Conservation (phyloP, 2,888 invertebrate genomes). For the Tenthredo scrophulariae region DNA sequence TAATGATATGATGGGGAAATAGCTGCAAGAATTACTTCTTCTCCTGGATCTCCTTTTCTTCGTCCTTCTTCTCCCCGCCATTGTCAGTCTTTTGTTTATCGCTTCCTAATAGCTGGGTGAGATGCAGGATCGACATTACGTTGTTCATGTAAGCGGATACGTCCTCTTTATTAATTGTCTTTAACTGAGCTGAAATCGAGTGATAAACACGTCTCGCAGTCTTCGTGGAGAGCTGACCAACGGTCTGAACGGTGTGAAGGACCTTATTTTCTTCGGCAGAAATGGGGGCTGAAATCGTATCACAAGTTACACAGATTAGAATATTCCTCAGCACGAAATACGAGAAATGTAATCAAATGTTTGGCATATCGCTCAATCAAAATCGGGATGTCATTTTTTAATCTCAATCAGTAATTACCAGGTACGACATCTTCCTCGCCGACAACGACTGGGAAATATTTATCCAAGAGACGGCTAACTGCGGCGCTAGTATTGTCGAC, state of each 20-base stretch:
- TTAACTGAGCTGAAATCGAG: conserved; percentile 84
- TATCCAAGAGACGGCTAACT: conserved; percentile 87
- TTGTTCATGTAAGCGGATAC: conserved; percentile 72
- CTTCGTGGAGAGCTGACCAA: conserved; percentile 86
- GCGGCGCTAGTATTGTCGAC: conserved; percentile 86
- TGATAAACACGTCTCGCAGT: conserved; percentile 87
- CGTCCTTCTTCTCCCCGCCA: conserved; percentile 28
- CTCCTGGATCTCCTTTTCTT: conserved; percentile 23
- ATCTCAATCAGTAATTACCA: conserved; percentile 72
- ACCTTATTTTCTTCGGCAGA: conserved; percentile 84
- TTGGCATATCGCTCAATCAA: too few relatives aligned
- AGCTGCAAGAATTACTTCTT: neutral
- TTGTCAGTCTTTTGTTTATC: conserved; percentile 57
- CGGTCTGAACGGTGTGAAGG: conserved; percentile 86
- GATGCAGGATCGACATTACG: conserved; percentile 74
- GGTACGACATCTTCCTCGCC: conserved; percentile 77
- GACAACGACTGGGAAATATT: conserved; percentile 84
- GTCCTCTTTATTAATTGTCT: conserved; percentile 76
- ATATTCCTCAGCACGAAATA: neutral
- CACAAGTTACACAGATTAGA: neutral
- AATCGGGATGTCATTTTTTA: conserved; percentile 52
- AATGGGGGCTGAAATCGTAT: conserved; percentile 80
- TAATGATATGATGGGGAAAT: neutral
- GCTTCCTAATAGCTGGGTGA: conserved; percentile 70
- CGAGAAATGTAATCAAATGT: neutral